A percentile compares a stretch with the other conserved stretches of the same genome.
phyloP scores from a whole-genome alignment of 2,113 vertebrate species.

The Orthonyx spaldingii region DNA sequence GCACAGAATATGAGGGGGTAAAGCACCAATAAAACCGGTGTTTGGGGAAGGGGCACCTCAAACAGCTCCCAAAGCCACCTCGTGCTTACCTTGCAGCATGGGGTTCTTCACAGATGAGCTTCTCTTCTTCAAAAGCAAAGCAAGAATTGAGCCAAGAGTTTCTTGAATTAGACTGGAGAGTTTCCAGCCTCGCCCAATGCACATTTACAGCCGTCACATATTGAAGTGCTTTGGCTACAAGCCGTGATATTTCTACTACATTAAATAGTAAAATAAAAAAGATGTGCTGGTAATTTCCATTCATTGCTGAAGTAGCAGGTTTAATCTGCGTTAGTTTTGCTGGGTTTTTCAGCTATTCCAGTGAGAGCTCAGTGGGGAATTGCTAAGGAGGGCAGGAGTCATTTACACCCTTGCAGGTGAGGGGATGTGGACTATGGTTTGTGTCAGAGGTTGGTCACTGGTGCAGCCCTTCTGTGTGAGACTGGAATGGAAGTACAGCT shows the following conservation, averaged over 20 bases:
- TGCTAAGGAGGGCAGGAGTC: not conserved
- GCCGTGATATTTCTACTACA: not conserved
- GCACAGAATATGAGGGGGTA: fast-evolving
- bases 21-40: fast-evolving
- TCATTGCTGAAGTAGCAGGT: not conserved
- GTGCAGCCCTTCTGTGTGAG: fast-evolving
- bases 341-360: not conserved
- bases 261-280: not conserved
- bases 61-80: not conserved
- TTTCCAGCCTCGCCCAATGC: not conserved
- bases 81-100: not conserved
- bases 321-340: not conserved
- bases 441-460: fast-evolving
- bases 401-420: fast-evolving
- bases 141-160: not conserved
- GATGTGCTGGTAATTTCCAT: not conserved
- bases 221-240: not conserved
- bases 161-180: not conserved
- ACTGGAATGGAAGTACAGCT: not conserved
- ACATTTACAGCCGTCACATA: not conserved
- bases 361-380: not conserved
- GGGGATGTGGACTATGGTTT: fast-evolving
- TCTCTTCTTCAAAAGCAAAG: not conserved
- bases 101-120: not conserved
- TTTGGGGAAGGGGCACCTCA: not conserved